Base-by-base conservation (phyloP, 2,797 vertebrate species). In the Cetoscarus ocellatus region DNA sequence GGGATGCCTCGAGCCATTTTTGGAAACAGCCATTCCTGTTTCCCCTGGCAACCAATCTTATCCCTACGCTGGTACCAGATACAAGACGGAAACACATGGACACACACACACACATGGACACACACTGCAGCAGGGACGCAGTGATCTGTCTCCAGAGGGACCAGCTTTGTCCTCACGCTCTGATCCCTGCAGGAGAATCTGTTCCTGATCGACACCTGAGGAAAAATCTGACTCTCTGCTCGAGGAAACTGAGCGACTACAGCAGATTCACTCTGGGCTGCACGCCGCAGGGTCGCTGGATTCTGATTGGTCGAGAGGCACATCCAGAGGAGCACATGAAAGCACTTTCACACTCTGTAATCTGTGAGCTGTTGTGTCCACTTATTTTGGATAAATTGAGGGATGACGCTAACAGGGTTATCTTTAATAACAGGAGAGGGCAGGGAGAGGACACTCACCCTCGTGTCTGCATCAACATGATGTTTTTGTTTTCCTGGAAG, bases 31-130 rank as follows among this genome's bases (percentile, higher is more conserved):
- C 50, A 14, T 70, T 82, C 72, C 63, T 63, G 89, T 92, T 90
- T 90, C 88, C 82, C 88, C 47, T 85, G 77, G 87, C 88, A 92
- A 92, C 91, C 86, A 75, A 63, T 85, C 82, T 75, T 79, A 90
- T 86, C 74, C 38, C 70, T 53, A 27, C 67, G 72, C 48, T 6
- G 27, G 14, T 44, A 74, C 10, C 62, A 73, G 27, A 67, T 55
- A 51, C 64, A 67, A 62, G 47, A 10, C 75, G 18, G 43, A 34
- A 52, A 10, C 42, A 19, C 53, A 45, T 27, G 40, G 5, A 58
- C 34, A 51, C 5, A 68, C 6, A 56, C 43, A 59, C 58, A 61
- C 70, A 67, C 75, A 56, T 14, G 53, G 11, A 51, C 55, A 53
- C 70, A 40, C 62, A 60, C 58, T 65, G 63, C 50, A 75, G 36